Evolutionary conservation across 2,113 vertebrate genomes (phyloP).

Genomic region (Thalassarche chlororhynchos): DNA sequence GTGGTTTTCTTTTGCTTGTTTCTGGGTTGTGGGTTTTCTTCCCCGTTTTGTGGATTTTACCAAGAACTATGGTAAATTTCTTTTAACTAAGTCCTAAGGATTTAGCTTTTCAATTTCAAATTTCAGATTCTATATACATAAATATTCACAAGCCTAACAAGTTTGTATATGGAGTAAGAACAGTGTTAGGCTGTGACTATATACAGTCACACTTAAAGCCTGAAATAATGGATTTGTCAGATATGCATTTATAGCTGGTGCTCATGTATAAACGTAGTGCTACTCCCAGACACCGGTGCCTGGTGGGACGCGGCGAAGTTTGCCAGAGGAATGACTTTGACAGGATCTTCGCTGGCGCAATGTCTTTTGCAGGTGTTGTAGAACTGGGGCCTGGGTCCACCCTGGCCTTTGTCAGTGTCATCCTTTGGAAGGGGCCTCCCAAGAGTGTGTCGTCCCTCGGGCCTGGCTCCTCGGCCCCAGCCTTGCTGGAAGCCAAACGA

Average conservation of each 20-base stretch:
- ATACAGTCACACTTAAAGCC: constrained; percentile 51
- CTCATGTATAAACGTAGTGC: constrained; percentile 83
- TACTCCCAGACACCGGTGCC: constrained; percentile 58
- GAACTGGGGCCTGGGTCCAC: constrained; percentile 83
- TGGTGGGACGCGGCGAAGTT: constrained; percentile 83
- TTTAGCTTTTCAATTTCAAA: background rate
- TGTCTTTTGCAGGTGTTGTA: constrained; percentile 92
- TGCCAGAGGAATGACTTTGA: constrained; percentile 92
- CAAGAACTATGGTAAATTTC: background rate
- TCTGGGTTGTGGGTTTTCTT: background rate
- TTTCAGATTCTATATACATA: constrained; percentile 70
- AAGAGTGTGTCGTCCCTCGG: constrained; percentile 84
- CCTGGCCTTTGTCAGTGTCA: constrained; percentile 82
- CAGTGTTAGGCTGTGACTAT: constrained; percentile 36
- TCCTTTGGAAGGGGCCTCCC: constrained; percentile 88
- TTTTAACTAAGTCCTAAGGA: background rate
- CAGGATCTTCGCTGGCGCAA: constrained; percentile 82
- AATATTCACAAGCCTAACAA: constrained; percentile 52
- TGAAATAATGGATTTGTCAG: background rate
- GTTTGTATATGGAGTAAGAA: background rate
- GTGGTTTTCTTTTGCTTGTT: background rate
- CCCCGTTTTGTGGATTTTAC: background rate
- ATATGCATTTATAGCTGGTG: constrained; percentile 83
- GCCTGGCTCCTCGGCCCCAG: constrained; percentile 78
- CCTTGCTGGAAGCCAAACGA: constrained; percentile 85